Evolutionary conservation across 2,113 vertebrate genomes (phyloP), one percentile per base, ranked within the genome.

Genomic region (Poecilia latipinna): DNA sequence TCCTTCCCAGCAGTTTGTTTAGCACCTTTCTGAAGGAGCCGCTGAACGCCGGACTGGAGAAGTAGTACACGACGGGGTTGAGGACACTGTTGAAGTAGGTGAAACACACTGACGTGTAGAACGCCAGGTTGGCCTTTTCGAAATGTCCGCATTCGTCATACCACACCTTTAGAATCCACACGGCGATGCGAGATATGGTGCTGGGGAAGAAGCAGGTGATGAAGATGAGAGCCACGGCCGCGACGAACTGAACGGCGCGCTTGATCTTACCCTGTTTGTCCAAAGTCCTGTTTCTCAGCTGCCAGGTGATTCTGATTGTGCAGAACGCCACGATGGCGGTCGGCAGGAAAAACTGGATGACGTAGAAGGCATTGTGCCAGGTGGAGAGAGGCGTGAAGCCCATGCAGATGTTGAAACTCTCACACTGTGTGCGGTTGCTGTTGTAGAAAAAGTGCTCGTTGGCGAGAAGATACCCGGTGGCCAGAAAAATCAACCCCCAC

Each of bases 1-100:
- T 78, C 44, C 88, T 85, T 26, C 88, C 24, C 70, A 91, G 51
- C 57, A 94, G 69, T 54, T 90, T 93, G 57, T 84, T 70, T 29
- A 89, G 15, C 12, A 93, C 2, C 39, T 88, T 94, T 1, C 81
- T 65, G 78, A 96, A 88, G 44, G 78, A 29, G 12, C 89, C 91
- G 24, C 88, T 94, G 73, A 94, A 94, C 7, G 88, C 83, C 0
- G 95, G 93, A 64, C 91, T 95, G 13, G 95, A 95, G 76, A 96
- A 95, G 33, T 95, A 95, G 78, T 95, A 95, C 4, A 96, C 90
- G 1, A 95, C 22, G 0, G 95, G 95, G 83, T 96, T 95, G 29
- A 96, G 91, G 37, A 94, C 93, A 0, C 94, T 95, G 85, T 95
- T 94, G 82, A 96, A 94, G 82, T 96, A 95, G 8, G 95, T 95